These are phyloP conservation scores for Adelognathus sp. DNA, from an alignment of 2,888 invertebrate species.

Conservation along the genomic window DNA sequence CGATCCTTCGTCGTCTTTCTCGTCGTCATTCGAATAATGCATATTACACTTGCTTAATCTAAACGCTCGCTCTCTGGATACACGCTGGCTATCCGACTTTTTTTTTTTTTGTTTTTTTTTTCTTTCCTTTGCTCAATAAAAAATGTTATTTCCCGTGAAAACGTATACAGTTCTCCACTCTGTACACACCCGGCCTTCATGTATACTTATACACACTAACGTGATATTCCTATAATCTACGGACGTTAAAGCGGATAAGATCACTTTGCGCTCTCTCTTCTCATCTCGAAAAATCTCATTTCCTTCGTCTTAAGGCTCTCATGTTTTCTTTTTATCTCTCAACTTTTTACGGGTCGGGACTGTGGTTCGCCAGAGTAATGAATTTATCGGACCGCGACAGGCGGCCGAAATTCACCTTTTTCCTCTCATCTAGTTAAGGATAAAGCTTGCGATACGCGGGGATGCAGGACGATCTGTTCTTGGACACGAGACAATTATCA, in stretches of 20 bases:
- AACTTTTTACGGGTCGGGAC: constrained; percentile 7
- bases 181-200: constrained; percentile 69
- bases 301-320: constrained; percentile 36
- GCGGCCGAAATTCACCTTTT: background rate
- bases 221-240: constrained; percentile 73
- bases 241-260: constrained; percentile 77
- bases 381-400: constrained; percentile 5
- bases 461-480: constrained; percentile 39
- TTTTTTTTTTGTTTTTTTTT: constrained; percentile 28
- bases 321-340: background rate
- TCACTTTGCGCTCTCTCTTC: constrained; percentile 71
- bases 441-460: constrained; percentile 13
- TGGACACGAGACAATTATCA: background rate
- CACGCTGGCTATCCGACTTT: constrained; percentile 40
- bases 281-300: constrained; percentile 51
- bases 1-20: background rate
- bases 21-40: constrained; percentile 10
- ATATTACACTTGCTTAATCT: constrained; percentile 46
- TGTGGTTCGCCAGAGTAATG: constrained; percentile 21
- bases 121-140: constrained; percentile 61
- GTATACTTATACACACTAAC: constrained; percentile 69
- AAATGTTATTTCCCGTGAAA: constrained; percentile 66
- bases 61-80: constrained; percentile 34
- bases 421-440: constrained; percentile 15
- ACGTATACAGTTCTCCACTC: constrained; percentile 65